These are phyloP conservation scores for Rhodophaea formosa DNA, from an alignment of 2,888 invertebrate species.

Conservation along the genomic window DNA sequence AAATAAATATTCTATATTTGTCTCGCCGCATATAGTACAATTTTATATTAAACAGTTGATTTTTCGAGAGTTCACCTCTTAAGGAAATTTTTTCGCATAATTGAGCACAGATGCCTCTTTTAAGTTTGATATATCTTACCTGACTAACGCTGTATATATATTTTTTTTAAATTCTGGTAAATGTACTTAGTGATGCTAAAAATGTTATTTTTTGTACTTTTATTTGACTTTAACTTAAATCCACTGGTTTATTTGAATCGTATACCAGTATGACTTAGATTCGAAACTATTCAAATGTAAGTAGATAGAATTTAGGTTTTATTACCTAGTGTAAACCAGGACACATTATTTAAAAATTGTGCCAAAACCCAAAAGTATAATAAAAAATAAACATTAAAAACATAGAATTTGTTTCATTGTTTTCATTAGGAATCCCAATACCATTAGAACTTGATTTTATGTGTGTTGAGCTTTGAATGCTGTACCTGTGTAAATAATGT, in stretches of 20 bases:
- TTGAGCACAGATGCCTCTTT: no score
- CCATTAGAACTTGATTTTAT: no score
- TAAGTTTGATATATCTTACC: no score
- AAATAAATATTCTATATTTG: no score
- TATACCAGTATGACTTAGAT: conserved; percentile 41
- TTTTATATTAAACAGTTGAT: no score
- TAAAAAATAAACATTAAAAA: conserved; percentile 72
- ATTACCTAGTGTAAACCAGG: conserved; percentile 76
- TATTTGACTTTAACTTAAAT: conserved; percentile 9
- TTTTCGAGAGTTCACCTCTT: no score
- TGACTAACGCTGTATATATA: neutral
- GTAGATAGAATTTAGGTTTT: conserved; percentile 74
- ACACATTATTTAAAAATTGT: conserved; percentile 80
- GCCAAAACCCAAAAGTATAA: conserved; percentile 81
- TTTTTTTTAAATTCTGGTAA: conserved; percentile 20
- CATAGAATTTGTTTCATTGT: conserved; percentile 50
- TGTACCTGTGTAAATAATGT: no score
- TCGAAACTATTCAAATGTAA: conserved; percentile 61
- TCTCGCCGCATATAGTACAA: no score
- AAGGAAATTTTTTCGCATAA: no score
- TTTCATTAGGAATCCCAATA: conserved; percentile 19
- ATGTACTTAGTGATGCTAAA: conserved; percentile 28
- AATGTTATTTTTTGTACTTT: conserved; percentile 25
- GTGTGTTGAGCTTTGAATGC: no score
- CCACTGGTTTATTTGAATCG: conserved; percentile 6